These are phyloP conservation scores for Fopius arisanus DNA, from an alignment of 1,140 invertebrate genomes.

Conservation along the genomic window DNA sequence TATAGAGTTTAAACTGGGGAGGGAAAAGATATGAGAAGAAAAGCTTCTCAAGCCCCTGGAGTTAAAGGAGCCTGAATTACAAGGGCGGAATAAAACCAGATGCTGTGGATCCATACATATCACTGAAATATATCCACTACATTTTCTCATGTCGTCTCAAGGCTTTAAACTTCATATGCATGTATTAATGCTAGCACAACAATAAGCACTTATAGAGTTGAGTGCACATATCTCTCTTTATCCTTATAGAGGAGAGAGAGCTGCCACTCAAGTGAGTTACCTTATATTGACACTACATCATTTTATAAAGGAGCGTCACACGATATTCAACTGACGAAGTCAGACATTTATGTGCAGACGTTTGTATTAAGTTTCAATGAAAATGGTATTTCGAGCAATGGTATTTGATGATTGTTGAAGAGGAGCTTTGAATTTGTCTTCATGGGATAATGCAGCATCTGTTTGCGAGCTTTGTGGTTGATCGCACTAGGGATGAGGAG, in stretches of 20 bases:
- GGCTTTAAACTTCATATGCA: background rate
- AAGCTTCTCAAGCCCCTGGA: background rate
- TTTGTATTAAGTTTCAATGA: no score
- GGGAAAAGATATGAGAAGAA: background rate
- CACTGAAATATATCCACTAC: background rate
- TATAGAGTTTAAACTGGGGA: background rate
- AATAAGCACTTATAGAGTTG: background rate
- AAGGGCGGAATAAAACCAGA: slow-evolving; percentile 27
- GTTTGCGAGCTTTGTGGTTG: slow-evolving; percentile 33
- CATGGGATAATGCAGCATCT: slow-evolving; percentile 24
- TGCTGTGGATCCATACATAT: slow-evolving; percentile 5
- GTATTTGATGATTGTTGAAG: background rate
- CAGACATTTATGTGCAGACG: no score
- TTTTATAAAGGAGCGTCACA: no score
- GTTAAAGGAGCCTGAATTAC: slow-evolving; percentile 20
- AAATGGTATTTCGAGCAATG: no score
- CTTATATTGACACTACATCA: no score
- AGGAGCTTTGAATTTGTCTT: background rate
- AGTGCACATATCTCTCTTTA: background rate
- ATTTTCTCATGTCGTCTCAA: background rate
- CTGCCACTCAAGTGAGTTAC: no score
- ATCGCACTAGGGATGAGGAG: slow-evolving; percentile 21
- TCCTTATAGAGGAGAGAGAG: background rate
- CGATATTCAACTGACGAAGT: no score
- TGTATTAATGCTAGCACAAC: background rate